phyloP scores from a whole-genome alignment of 37 sponge, comb jelly and placozoan species.

The Amphimedon queenslandica region DNA sequence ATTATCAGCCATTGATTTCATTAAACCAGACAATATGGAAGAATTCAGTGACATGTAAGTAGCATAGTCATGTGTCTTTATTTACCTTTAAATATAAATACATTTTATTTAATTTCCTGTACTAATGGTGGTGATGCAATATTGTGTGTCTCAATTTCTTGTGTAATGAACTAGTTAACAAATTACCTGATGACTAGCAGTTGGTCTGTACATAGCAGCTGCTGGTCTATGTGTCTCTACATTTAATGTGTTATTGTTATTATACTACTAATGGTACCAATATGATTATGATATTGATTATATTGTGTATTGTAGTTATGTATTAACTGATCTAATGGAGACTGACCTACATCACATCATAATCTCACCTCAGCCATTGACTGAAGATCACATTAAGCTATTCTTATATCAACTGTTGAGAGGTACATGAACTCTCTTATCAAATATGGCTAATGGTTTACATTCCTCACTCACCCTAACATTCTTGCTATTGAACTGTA shows the following conservation, averaged over 20 bases:
- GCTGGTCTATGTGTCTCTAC: too few relatives aligned
- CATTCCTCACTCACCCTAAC: neutral
- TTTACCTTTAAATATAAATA: too few relatives aligned
- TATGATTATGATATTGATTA: too few relatives aligned
- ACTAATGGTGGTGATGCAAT: too few relatives aligned
- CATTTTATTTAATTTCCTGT: too few relatives aligned
- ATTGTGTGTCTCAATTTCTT: too few relatives aligned
- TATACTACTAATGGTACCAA: too few relatives aligned
- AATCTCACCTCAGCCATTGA: slow-evolving; percentile 64
- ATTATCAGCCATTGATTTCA: slow-evolving; percentile 60
- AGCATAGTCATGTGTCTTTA: neutral
- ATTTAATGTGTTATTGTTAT: too few relatives aligned
- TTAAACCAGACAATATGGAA: slow-evolving; percentile 55
- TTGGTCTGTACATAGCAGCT: too few relatives aligned
- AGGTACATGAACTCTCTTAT: slow-evolving; percentile 36
- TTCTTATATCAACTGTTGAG: slow-evolving; percentile 85
- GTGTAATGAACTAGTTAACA: too few relatives aligned
- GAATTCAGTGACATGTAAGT: slow-evolving; percentile 72
- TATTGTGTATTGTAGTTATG: slow-evolving; percentile 60
- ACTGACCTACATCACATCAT: slow-evolving; percentile 85
- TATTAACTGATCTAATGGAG: slow-evolving; percentile 79
- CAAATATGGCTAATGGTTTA: neutral
- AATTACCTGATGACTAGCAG: too few relatives aligned
- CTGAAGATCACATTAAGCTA: slow-evolving; percentile 81
- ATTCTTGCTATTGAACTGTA: neutral